phyloP scores from a whole-genome alignment of 2,888 invertebrate species.

The Lasius fuliginosus region DNA sequence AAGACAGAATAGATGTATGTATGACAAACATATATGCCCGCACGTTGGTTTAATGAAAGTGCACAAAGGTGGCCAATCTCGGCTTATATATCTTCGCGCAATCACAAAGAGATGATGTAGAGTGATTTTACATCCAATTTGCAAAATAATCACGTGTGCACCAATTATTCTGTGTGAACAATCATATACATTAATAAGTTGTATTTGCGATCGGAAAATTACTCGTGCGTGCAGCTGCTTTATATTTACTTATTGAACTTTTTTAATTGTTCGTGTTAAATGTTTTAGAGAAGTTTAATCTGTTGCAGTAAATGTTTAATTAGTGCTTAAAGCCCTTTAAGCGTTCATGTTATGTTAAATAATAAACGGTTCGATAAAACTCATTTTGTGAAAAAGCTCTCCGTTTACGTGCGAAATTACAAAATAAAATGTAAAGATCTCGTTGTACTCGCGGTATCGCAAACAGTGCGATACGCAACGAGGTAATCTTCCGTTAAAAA shows the following conservation, averaged over 20 bases:
- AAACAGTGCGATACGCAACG: neutral
- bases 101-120: neutral
- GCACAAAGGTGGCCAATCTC: neutral
- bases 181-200: neutral
- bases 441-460: too few species aligned
- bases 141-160: neutral
- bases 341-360: neutral
- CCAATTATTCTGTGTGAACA: neutral
- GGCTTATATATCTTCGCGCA: neutral
- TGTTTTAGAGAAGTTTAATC: neutral
- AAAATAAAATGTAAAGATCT: neutral
- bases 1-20: neutral
- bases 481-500: neutral
- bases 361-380: slow-evolving; percentile 12
- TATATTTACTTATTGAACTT: slow-evolving; percentile 1
- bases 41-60: neutral
- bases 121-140: slow-evolving; percentile 4
- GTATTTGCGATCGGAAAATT: neutral
- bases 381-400: neutral
- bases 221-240: neutral
- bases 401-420: neutral
- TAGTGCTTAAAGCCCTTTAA: slow-evolving; percentile 23
- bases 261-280: slow-evolving; percentile 5
- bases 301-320: slow-evolving; percentile 21
- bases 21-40: neutral